These are phyloP conservation scores for Tyto alba DNA, from an alignment of 2,113 vertebrate genomes.

Conservation along the genomic window DNA sequence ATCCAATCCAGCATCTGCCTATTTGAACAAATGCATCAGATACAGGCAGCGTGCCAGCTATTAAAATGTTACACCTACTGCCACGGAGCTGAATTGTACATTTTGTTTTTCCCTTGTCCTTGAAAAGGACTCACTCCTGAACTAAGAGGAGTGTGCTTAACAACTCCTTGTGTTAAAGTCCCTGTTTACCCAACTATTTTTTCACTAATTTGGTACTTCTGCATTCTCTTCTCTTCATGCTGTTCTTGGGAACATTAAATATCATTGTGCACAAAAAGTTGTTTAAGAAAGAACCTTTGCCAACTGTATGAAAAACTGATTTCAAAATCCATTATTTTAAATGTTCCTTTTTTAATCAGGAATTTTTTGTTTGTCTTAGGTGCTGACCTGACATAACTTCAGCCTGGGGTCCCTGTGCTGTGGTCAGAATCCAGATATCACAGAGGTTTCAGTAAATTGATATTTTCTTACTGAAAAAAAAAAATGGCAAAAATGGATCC, in stretches of 20 bases:
- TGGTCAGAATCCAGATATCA: background rate
- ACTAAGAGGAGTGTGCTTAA: slow-evolving; percentile 7
- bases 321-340: background rate
- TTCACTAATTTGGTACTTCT: background rate
- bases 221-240: background rate
- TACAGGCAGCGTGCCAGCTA: slow-evolving; percentile 57
- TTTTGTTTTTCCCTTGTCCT: slow-evolving; percentile 55
- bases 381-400: background rate
- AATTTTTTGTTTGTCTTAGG: background rate
- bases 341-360: background rate
- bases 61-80: slow-evolving; percentile 56
- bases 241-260: background rate
- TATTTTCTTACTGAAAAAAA: background rate
- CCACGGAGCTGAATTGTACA: slow-evolving; percentile 26
- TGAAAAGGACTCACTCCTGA: slow-evolving; percentile 31
- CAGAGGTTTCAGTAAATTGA: background rate
- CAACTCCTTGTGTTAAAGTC: background rate
- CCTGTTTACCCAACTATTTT: slow-evolving; percentile 4
- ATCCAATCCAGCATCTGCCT: slow-evolving; percentile 56
- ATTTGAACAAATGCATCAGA: slow-evolving; percentile 46
- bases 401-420: background rate
- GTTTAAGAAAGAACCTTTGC: background rate
- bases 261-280: background rate
- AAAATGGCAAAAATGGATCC: background rate
- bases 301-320: background rate